Base-by-base conservation (phyloP, 2,113 vertebrate genomes). In the Antennarius striatus region DNA sequence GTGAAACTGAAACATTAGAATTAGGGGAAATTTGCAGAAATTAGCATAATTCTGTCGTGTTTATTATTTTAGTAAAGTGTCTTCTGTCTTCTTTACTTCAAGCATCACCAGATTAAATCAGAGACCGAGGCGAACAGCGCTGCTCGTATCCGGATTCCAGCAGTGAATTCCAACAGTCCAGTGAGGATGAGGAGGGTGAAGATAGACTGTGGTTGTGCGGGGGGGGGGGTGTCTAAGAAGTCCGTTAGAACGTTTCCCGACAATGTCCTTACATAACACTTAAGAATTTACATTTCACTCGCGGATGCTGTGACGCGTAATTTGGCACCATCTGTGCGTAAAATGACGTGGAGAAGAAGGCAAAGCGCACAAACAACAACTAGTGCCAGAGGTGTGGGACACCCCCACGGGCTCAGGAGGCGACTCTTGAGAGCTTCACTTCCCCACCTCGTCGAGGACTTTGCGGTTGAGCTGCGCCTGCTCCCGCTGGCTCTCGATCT, bases 381-480 rank as follows among this genome's bases (percentile, higher is more conserved):
- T 68, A 46, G 71, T 68, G 62, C 79, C 62, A 74, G 68, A 75
- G 75, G 74, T 80, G 68, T 14, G 50, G 71, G 59, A 63, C 63
- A 12, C 70, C 62, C 10, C 40, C 10, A 42, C 16, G 15, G 5
- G 14, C 17, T 12, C 22, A 17, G 10, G 46, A 13, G 22, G 22
- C 32, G 32, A 36, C 5, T 4, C 32, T 36, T 7, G 5, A 11
- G 16, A 76, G 39, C 15, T 71, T 91, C 91, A 99, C 88, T 96
- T 98, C 75, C 97, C 97, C 84, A 96, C 92, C 55, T 95, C 92
- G 68, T 98, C 94, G 46, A 99, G 88, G 75, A 95, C 84, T 67
- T 93, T 91, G 76, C 95, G 95, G 90, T 98, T 98, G 70, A 93
- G 83, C 69, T 92, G 92, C 3, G 95, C 96, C 64, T 93, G 96